phyloP scores from a whole-genome alignment of 2,797 vertebrate genomes.

The Rhabdomys pumilio region DNA sequence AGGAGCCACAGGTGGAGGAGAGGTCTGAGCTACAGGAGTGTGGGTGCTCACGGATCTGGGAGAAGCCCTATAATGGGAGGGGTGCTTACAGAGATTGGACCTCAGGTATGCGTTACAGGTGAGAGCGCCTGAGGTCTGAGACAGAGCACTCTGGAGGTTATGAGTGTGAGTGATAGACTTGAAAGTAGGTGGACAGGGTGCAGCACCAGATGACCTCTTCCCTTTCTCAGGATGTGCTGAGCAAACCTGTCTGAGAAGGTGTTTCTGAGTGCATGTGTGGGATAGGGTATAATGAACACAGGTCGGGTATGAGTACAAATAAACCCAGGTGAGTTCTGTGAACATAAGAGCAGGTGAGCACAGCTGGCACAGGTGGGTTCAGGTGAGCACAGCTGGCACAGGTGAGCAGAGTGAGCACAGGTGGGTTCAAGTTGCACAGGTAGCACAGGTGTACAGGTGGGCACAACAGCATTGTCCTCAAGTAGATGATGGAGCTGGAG shows the following conservation, averaged over 20 bases:
- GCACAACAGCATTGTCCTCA: background rate
- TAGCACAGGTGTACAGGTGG: no score
- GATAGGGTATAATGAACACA: background rate
- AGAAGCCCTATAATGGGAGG: background rate
- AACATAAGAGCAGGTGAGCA: background rate
- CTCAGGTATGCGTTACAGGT: background rate
- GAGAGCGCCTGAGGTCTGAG: background rate
- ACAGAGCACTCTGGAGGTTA: background rate
- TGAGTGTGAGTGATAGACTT: background rate
- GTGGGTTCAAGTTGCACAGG: background rate
- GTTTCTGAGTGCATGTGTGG: background rate
- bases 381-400: background rate
- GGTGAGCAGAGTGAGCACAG: background rate
- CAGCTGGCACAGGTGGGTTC: background rate
- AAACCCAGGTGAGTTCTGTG: background rate
- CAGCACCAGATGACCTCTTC: background rate
- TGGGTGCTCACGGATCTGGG: rapidly evolving
- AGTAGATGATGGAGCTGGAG: background rate
- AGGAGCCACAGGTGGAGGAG: background rate
- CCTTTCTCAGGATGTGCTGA: background rate
- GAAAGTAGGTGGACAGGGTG: background rate
- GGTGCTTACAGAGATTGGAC: background rate
- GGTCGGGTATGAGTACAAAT: background rate
- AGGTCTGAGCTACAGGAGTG: background rate
- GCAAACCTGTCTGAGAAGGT: background rate